Evolutionary conservation across 2,113 vertebrate genomes (phyloP), one percentile per base, ranked within the genome.

Genomic region (Semicossyphus pulcher): DNA sequence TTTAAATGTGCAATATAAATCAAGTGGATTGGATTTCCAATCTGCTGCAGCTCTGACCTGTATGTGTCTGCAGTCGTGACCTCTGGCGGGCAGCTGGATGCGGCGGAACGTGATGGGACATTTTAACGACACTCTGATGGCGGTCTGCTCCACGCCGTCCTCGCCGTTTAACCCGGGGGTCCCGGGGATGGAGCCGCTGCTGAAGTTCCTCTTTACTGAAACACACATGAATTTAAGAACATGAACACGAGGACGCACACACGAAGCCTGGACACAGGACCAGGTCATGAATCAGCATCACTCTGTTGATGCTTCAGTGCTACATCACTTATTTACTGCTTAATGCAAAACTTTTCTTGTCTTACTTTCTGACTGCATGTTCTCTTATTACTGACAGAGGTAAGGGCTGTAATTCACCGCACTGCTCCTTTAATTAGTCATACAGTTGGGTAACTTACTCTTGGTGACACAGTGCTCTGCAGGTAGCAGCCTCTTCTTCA

Each of bases 21-120:
- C n/a, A n/a, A n/a, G n/a, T n/a, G n/a, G n/a, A n/a, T n/a, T n/a
- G n/a, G n/a, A n/a, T n/a, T n/a, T n/a, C n/a, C n/a, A n/a, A 75
- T 57, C 62, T 73, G 51, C 57, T 0, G 66, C 0, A 0, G 45
- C 15, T 36, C 87, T 73, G 21, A 92, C 91, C 91, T 91, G 90
- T 61, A 91, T 89, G 85, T 92, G 91, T 59, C 96, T 74, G 70
- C 97, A 98, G 89, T 98, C 96, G 0, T 98, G 97, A 5, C 97
- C 97, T 15, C 97, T 89, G 32, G 97, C 96, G 0, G 97, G 97
- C 25, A 98, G 95, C 89, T 98, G 96, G 85, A 98, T 98, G 79
- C 97, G 94, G 12, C 97, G 93, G 91, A 98, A 98, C 25, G 97
- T 98, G 91, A 98, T 97, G 15, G 97, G 97, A 86, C 97, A 98